Conservation (phyloP, 2,797 vertebrate species). For the Neosilurus mollespiculum region DNA sequence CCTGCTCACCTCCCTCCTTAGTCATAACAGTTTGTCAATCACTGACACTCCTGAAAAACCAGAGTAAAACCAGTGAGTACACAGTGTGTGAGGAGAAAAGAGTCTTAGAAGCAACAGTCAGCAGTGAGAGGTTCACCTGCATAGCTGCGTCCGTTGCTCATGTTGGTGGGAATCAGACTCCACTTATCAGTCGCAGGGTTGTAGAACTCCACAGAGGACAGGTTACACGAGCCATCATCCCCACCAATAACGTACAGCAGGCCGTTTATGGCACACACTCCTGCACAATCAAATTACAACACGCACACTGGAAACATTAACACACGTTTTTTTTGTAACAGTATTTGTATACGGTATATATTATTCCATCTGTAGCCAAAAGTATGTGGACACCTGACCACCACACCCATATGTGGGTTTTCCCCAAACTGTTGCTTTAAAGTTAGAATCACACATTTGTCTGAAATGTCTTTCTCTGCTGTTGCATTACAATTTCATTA, state of each 20-base stretch:
- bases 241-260: constrained; percentile 94
- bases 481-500: too few species aligned
- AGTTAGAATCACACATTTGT: too few species aligned
- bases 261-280: constrained; percentile 91
- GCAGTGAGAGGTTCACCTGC: constrained; percentile 73
- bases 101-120: background rate
- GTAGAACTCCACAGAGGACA: constrained; percentile 94
- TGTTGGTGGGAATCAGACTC: constrained; percentile 91
- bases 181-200: constrained; percentile 90
- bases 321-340: too few species aligned
- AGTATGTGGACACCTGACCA: too few species aligned
- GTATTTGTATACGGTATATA: background rate
- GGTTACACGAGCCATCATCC: constrained; percentile 94
- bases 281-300: constrained; percentile 60
- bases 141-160: constrained; percentile 95
- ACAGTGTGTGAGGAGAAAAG: background rate
- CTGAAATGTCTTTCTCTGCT: too few species aligned
- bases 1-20: constrained; percentile 43
- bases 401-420: too few species aligned
- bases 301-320: background rate
- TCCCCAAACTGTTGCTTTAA: too few species aligned
- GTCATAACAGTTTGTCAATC: constrained; percentile 78
- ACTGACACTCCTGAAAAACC: constrained; percentile 74
- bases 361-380: background rate
- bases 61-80: background rate